Base-by-base conservation (phyloP, 2,888 invertebrate species). In the Choreutis nemorana region DNA sequence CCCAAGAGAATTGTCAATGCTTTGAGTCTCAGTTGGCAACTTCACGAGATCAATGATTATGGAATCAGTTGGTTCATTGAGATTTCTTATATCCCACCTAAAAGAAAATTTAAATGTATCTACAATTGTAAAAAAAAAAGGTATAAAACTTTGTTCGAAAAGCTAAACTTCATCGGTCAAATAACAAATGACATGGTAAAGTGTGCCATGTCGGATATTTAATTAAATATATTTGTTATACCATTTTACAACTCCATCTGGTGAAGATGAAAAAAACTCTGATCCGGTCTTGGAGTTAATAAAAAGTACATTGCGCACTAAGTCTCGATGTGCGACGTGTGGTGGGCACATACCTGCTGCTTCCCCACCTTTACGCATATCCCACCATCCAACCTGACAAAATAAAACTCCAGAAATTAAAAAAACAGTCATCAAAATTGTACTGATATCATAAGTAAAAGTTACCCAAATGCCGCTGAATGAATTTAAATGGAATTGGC, bases 231-330 rank as follows among this genome's bases (percentile, higher is more conserved):
- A 5, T 18, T 18, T 5, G 18, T 14, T 14, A 13, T 58, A 83
- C 90, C 90, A 90, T 66, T 87, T 83, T 0, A 92, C 87, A 67
- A 93, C 91, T 2, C 97, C 97, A 64, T 97, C 97, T 7, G 92
- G 90, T 1, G 94, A 91, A 0, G 93, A 85, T 0, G 96, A 94
- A 70, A 97, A 96, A 60, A 96, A 96, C 60, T 97, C 97, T 0
- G 92, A 90, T 4, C 94, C 94, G 16, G 92, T 91, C 78, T 97
- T 97, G 0, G 95, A 94, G 55, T 94, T 92, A 31, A 95, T 90
- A 90, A 97, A 97, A 1, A 94, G 75, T 5, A 94, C 89, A 42
- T 90, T 90, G 44, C 90, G 86, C 1, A 93, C 94, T 0, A 94
- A 89, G 68, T 97, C 97, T 28, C 89, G 77, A 59, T 97, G 97